phyloP scores from a whole-genome alignment of 2,113 vertebrate species.

The Gnathonemus longibarbis region DNA sequence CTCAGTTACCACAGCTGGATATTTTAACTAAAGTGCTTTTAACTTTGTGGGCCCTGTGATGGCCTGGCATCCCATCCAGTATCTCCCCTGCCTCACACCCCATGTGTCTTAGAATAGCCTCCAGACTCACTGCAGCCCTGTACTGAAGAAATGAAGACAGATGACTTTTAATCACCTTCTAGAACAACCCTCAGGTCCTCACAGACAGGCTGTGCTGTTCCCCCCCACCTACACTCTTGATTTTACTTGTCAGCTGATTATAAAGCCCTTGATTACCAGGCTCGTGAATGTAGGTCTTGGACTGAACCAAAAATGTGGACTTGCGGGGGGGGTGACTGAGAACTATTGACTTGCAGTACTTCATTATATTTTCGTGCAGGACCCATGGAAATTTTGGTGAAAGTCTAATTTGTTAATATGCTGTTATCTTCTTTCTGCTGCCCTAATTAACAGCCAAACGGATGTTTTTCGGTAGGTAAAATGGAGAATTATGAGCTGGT shows the following conservation, averaged over 20 bases:
- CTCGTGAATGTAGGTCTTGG: background rate
- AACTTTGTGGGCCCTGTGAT: background rate
- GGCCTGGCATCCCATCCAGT: background rate
- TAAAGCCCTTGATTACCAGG: background rate
- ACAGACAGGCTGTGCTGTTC: background rate
- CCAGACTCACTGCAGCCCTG: background rate
- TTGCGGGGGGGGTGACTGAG: background rate
- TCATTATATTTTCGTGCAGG: background rate
- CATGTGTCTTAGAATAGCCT: background rate
- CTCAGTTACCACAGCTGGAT: background rate
- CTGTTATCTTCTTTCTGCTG: background rate
- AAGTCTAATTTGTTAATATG: background rate
- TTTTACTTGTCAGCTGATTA: background rate
- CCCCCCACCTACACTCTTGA: background rate
- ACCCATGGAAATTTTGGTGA: background rate
- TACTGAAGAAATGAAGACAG: background rate
- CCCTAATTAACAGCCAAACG: background rate
- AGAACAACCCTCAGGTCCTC: background rate
- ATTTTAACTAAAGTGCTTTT: background rate
- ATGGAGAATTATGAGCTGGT: conserved; percentile 97
- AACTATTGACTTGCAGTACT: background rate
- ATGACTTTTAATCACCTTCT: background rate
- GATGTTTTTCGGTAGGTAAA: conserved; percentile 69
- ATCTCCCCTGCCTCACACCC: background rate
- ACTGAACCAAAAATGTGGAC: background rate